These are phyloP conservation scores for Oplegnathus fasciatus DNA, from an alignment of 2,113 vertebrate genomes.

Conservation along the genomic window DNA sequence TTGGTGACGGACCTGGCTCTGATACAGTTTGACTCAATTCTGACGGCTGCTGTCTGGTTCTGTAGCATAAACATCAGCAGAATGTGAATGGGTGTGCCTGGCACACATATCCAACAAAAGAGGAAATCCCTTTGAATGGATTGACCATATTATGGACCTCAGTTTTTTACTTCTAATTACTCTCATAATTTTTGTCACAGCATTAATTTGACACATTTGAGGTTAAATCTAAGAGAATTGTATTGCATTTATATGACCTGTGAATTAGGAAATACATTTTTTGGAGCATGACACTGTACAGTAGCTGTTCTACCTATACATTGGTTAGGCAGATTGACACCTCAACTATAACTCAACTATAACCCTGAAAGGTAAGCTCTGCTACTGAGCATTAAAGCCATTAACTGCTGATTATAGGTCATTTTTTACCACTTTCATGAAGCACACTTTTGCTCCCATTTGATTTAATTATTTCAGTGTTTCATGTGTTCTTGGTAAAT, in stretches of 20 bases:
- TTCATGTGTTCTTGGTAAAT: not conserved
- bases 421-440: not conserved
- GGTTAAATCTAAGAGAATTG: too few species aligned
- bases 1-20: not conserved
- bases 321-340: not conserved
- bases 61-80: conserved; percentile 1
- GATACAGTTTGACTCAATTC: not conserved
- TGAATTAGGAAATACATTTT: not conserved
- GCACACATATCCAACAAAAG: not conserved
- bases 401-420: not conserved
- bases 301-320: not conserved
- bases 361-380: not conserved
- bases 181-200: not conserved
- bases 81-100: conserved; percentile 1
- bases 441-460: conserved; percentile 5
- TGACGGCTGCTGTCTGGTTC: conserved; percentile 3
- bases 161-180: not conserved
- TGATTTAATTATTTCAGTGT: conserved; percentile 6
- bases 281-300: not conserved
- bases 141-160: not conserved
- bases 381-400: not conserved
- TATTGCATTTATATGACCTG: not conserved
- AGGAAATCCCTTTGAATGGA: not conserved
- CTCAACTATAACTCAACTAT: not conserved
- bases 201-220: not conserved